Conservation (phyloP, 2,113 vertebrate species). For the Pyxicephalus adspersus region DNA sequence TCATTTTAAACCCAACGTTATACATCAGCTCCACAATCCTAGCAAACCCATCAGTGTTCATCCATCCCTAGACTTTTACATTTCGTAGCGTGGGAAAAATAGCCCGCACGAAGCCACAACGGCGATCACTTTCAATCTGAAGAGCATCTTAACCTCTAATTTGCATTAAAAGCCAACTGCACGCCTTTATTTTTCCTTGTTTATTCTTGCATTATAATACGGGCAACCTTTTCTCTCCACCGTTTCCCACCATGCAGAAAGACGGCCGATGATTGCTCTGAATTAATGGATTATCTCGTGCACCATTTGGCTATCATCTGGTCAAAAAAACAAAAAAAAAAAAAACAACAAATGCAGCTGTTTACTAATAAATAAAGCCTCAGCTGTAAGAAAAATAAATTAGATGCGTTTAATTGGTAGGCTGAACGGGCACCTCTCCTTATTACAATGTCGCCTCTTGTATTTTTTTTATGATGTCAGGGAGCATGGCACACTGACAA, state of each 20-base stretch:
- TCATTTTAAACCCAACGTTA: too few species aligned
- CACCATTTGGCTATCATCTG: conserved; percentile 75
- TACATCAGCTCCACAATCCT: too few species aligned
- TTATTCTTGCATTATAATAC: conserved; percentile 58
- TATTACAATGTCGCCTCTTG: conserved; percentile 81
- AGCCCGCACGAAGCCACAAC: background rate
- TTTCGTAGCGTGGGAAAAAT: background rate
- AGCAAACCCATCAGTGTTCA: too few species aligned
- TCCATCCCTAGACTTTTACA: too few species aligned
- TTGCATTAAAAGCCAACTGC: background rate
- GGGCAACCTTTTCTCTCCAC: conserved; percentile 61
- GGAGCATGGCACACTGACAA: conserved; percentile 82
- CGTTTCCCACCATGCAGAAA: conserved; percentile 61
- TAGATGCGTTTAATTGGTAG: conserved; percentile 83
- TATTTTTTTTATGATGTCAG: conserved; percentile 82
- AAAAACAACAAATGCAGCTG: conserved; percentile 82
- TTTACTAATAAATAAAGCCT: conserved; percentile 88
- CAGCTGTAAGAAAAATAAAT: conserved; percentile 87
- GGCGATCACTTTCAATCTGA: background rate
- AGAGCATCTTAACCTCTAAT: conserved; percentile 4
- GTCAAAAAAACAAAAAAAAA: conserved; percentile 44
- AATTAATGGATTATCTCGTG: conserved; percentile 80
- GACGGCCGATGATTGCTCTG: conserved; percentile 76
- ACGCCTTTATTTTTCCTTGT: background rate
- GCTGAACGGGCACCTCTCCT: conserved; percentile 77